Percentiles rank a stretch among this genome's conserved stretches.
Evolutionary conservation across 1,140 invertebrate species (phyloP).

Genomic region (Philotrypesis tridentata): DNA sequence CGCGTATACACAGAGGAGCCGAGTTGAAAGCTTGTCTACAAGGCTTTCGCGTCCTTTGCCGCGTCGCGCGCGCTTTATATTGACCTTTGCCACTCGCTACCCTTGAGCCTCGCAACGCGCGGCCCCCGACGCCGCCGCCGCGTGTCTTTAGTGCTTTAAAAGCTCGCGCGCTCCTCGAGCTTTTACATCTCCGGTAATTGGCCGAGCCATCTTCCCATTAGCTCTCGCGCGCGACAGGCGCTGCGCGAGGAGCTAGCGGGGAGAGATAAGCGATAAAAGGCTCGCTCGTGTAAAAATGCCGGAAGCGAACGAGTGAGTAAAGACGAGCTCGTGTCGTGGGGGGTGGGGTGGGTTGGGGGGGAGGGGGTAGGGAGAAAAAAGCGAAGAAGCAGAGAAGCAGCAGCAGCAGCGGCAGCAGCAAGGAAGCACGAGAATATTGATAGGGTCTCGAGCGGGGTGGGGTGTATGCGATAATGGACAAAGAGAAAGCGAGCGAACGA

Average conservation of each 20-base stretch:
- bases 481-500: not conserved
- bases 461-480: not conserved
- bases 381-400: not conserved
- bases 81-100: not conserved
- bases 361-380: not conserved
- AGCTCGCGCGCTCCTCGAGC: not conserved
- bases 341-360: no score
- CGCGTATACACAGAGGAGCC: no score
- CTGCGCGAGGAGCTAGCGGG: not conserved
- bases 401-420: no score
- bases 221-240: no score
- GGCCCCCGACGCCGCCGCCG: not conserved
- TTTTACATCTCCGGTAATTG: conserved; percentile 21
- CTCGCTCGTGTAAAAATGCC: not conserved
- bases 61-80: no score
- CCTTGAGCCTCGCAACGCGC: not conserved
- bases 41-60: no score
- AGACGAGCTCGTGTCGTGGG: not conserved
- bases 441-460: not conserved
- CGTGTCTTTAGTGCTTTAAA: not conserved
- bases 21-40: no score
- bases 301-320: not conserved
- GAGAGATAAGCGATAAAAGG: not conserved
- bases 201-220: conserved; percentile 2
- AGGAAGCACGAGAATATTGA: not conserved